A percentile compares a stretch with the other conserved stretches of the same genome.
Conservation (phyloP, 1,140 invertebrate species). For the Drosophila tropicalis region DNA sequence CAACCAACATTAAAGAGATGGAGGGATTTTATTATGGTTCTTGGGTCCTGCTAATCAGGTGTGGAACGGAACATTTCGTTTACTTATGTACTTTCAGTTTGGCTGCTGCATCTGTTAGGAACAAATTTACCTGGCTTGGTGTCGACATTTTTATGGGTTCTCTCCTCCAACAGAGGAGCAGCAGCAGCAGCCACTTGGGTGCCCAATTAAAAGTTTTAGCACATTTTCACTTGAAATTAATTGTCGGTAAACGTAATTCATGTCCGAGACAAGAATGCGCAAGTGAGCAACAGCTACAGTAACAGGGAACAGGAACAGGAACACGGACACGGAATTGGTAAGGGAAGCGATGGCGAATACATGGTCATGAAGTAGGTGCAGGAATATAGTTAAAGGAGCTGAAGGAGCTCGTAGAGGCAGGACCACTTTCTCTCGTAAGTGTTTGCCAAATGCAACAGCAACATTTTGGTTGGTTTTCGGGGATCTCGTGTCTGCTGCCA, state of each 20-base stretch:
- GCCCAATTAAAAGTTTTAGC: slow-evolving; percentile 75
- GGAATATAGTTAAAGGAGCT: not conserved
- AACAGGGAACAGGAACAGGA: not conserved
- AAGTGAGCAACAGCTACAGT: slow-evolving; percentile 26
- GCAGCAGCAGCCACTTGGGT: slow-evolving; percentile 51
- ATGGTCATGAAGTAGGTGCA: not conserved
- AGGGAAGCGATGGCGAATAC: not conserved
- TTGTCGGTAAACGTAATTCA: slow-evolving; percentile 81
- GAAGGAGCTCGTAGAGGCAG: not conserved
- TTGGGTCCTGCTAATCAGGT: slow-evolving; percentile 10
- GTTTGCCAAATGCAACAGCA: slow-evolving; percentile 46
- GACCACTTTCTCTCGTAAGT: slow-evolving; percentile 21
- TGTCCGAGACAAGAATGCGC: slow-evolving; percentile 73
- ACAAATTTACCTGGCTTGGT: slow-evolving; percentile 66
- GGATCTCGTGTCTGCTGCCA: slow-evolving; percentile 13
- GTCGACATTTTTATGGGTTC: slow-evolving; percentile 75
- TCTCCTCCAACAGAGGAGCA: not conserved
- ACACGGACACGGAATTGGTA: not conserved
- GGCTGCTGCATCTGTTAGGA: slow-evolving; percentile 41
- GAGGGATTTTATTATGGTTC: not conserved
- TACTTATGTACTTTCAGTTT: not conserved
- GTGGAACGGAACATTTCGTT: slow-evolving; percentile 5
- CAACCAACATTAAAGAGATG: not conserved
- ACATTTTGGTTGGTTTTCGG: slow-evolving; percentile 1
- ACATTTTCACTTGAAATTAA: slow-evolving; percentile 82